Conservation (phyloP, 2,888 invertebrate species). For the Exephanes ischioxanthus region DNA sequence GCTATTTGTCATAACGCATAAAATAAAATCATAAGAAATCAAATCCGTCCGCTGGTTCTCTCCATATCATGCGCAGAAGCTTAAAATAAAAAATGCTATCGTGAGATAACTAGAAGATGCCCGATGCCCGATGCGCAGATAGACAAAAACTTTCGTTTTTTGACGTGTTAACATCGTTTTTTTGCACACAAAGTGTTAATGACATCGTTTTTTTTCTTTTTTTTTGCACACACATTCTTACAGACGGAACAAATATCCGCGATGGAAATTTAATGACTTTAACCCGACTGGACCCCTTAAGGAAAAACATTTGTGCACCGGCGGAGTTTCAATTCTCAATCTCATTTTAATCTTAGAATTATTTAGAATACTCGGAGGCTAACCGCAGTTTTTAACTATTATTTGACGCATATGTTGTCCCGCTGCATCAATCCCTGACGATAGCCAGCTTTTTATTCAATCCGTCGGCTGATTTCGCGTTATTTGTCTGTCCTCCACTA, state of each 20-base stretch:
- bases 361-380: slow-evolving; percentile 13
- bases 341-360: too few species aligned
- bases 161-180: too few species aligned
- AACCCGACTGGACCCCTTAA: neutral
- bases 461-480: neutral
- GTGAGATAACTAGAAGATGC: neutral
- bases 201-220: too few species aligned
- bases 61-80: neutral
- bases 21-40: too few species aligned
- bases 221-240: neutral
- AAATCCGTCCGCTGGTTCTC: too few species aligned
- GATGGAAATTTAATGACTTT: neutral
- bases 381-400: neutral
- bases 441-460: neutral
- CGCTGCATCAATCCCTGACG: neutral
- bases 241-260: neutral
- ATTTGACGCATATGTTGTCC: neutral
- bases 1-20: neutral
- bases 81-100: neutral
- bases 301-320: neutral
- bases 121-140: too few species aligned
- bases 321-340: neutral
- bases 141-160: neutral
- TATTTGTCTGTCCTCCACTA: slow-evolving; percentile 19
- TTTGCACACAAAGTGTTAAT: neutral